Evolutionary conservation across 2,797 vertebrate genomes (phyloP).

Genomic region (Arremon aurantiirostris): DNA sequence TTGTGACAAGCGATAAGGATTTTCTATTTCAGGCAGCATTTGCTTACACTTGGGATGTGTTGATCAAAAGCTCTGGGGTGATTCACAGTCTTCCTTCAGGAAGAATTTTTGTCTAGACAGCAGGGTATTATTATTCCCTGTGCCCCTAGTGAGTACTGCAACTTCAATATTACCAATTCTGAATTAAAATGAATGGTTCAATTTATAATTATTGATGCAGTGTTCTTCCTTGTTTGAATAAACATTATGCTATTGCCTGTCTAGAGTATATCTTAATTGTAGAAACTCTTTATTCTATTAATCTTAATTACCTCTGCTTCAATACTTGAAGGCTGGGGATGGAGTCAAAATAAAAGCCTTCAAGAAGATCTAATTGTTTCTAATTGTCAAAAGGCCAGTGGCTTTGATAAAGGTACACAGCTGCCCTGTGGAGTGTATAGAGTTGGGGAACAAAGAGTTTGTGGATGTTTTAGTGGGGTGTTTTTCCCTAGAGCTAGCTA

Average conservation of each 20-base stretch:
- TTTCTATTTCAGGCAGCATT: background rate
- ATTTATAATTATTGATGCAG: conserved; percentile 50
- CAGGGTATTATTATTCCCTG: background rate
- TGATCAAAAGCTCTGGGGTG: background rate
- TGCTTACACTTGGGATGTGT: conserved; percentile 18
- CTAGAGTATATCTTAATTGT: conserved; percentile 50
- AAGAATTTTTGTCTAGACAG: conserved; percentile 3
- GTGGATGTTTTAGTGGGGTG: background rate
- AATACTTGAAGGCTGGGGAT: background rate
- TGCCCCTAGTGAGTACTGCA: background rate
- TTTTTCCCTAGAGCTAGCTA: background rate
- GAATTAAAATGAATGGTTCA: conserved; percentile 63
- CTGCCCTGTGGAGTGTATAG: background rate
- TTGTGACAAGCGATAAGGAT: background rate
- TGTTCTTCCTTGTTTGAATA: conserved; percentile 61
- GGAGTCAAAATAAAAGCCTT: background rate
- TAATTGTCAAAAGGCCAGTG: background rate
- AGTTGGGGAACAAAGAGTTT: background rate
- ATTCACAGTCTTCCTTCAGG: background rate
- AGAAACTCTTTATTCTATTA: conserved; percentile 50
- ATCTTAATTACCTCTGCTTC: conserved; percentile 40
- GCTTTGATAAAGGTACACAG: background rate
- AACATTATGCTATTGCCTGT: conserved; percentile 47
- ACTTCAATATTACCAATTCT: conserved; percentile 31
- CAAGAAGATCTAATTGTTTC: background rate